These are phyloP conservation scores for Pasiphila rectangulata DNA, from an alignment of 2,888 invertebrate species.

Conservation along the genomic window DNA sequence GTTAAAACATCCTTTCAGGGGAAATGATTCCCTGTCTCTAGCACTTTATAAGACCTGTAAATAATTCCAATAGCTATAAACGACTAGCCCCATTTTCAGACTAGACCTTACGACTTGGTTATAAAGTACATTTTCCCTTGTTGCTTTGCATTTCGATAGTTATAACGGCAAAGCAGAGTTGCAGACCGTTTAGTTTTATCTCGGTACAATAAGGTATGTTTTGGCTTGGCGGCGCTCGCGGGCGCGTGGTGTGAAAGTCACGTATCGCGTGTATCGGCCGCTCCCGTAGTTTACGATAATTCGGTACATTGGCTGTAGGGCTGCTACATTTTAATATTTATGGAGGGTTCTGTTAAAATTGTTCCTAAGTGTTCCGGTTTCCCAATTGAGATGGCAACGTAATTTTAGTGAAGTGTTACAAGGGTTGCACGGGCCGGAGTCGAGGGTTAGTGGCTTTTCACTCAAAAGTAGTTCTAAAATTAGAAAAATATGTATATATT, in stretches of 20 bases:
- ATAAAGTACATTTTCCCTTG: constrained; percentile 26
- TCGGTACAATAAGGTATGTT: constrained; percentile 23
- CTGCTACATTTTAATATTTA: constrained; percentile 37
- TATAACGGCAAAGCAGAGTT: constrained; percentile 17
- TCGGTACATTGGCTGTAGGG: constrained; percentile 38
- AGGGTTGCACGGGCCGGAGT: constrained; percentile 4
- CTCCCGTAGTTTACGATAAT: constrained; percentile 43
- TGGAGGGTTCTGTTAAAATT: constrained; percentile 33
- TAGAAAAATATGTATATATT: too few species aligned
- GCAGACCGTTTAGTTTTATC: constrained; percentile 6
- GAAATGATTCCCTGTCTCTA: constrained; percentile 33
- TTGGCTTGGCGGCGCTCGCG: constrained; percentile 15
- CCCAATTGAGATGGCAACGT: constrained; percentile 29
- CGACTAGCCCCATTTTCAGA: constrained; percentile 8
- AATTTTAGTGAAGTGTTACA: constrained; percentile 21
- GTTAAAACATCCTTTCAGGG: constrained; percentile 32
- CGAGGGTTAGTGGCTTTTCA: background rate
- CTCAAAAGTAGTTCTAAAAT: background rate
- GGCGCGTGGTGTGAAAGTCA: constrained; percentile 32
- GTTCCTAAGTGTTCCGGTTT: constrained; percentile 33
- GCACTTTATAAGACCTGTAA: constrained; percentile 40
- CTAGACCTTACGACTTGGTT: constrained; percentile 14
- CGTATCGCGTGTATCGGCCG: constrained; percentile 41
- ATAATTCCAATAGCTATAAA: constrained; percentile 36
- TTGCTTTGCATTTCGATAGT: constrained; percentile 8